Evolutionary conservation across 2,113 vertebrate genomes (phyloP), one percentile per base, ranked within the genome.

Genomic region (Clarias macrocephalus): DNA sequence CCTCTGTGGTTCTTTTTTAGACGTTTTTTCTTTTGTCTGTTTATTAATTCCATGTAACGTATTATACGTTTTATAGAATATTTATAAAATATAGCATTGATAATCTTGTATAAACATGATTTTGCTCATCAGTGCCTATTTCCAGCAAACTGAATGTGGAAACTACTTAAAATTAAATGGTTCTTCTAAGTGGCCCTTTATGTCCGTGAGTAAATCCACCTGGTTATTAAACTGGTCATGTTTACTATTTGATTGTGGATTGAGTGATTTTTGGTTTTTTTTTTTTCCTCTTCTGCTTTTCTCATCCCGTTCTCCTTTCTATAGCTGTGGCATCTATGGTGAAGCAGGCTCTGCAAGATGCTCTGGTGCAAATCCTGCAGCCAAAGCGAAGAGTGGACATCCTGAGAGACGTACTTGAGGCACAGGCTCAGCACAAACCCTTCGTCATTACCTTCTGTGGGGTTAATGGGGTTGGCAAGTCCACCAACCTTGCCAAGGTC

Each of bases 401-500:
- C 80, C 94, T 99, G 73, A 95, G 98, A 5, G 98, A 99, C 0
- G 97, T 99, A 88, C 96, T 99, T 95, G 98, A 99, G 0, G 97
- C 98, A 0, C 97, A 96, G 87, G 95, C 94, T 77, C 96, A 96
- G 72, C 96, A 91, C 70, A 95, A 96, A 42, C 98, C 98, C 4
- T 99, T 99, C 0, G 95, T 99, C 37, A 94, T 99, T 52, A 98
- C 98, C 0, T 99, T 99, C 82, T 99, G 98, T 16, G 98, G 98
- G 0, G 98, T 99, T 86, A 99, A 99, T 0, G 98, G 98, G 0
- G 98, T 99, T 0, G 98, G 98, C 21, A 99, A 99, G 80, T 99
- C 98, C 80, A 99, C 98, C 81, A 99, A 99, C 91, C 94, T 99
- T 85, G 98, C 98, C 90, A 99, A 99, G 96, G 98, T 97, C 25